A percentile compares a stretch with the other conserved stretches of the same genome.
Conservation (phyloP, 2,797 vertebrate species). For the Momotus momota region DNA sequence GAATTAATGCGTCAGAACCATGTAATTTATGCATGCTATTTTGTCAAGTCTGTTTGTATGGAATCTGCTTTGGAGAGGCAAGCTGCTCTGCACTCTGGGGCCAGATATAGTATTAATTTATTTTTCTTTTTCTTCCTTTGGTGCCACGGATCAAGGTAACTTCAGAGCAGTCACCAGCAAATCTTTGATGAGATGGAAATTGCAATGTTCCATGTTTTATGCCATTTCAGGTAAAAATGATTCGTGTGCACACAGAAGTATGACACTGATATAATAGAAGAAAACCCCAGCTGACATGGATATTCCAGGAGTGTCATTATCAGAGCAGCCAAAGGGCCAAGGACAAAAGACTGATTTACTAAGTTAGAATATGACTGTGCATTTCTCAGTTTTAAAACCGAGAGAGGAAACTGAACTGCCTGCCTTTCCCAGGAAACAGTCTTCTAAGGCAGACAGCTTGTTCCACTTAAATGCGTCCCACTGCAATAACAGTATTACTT, state of each 20-base stretch:
- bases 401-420: background rate
- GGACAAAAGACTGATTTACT: conserved; percentile 56
- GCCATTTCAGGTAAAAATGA: conserved; percentile 24
- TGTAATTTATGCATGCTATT: conserved; percentile 76
- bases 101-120: conserved; percentile 34
- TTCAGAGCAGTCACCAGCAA: conserved; percentile 31
- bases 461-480: conserved; percentile 47
- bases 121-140: background rate
- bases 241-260: background rate
- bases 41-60: conserved; percentile 71
- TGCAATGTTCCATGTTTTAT: background rate
- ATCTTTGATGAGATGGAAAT: conserved; percentile 28
- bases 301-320: conserved; percentile 19
- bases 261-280: background rate
- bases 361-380: background rate
- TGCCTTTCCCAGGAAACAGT: conserved; percentile 47
- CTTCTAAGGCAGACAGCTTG: conserved; percentile 53
- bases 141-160: conserved; percentile 39
- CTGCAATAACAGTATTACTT: conserved; percentile 55
- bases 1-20: conserved; percentile 63
- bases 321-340: conserved; percentile 22
- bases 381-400: conserved; percentile 43
- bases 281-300: conserved; percentile 20
- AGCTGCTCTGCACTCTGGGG: conserved; percentile 35
- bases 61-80: conserved; percentile 64